These are phyloP conservation scores for Nomada lathburiana DNA, from an alignment of 2,888 invertebrate species.

Conservation along the genomic window DNA sequence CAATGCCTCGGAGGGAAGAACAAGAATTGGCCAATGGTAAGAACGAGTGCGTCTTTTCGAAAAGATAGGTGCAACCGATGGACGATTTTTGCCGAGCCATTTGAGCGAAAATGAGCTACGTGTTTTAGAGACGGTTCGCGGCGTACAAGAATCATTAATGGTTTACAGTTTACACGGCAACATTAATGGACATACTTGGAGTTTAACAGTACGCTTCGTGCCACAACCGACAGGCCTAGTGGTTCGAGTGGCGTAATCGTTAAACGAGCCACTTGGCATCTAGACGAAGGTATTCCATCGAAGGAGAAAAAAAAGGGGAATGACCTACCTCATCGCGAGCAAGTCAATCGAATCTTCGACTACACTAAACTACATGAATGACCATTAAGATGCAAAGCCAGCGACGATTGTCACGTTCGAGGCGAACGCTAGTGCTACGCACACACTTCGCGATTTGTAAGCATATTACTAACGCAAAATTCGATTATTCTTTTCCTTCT, in stretches of 20 bases:
- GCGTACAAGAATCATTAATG: conserved; percentile 15
- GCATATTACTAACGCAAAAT: neutral
- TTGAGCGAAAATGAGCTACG: neutral
- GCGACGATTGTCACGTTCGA: conserved; percentile 1
- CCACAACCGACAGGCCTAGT: conserved; percentile 53
- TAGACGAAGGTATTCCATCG: conserved; percentile 62
- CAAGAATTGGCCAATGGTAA: neutral
- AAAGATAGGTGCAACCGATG: neutral
- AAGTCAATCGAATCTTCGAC: conserved; percentile 26
- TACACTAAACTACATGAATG: conserved; percentile 11
- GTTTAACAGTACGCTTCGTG: conserved; percentile 61
- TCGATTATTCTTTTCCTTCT: neutral
- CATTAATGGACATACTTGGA: conserved; percentile 55
- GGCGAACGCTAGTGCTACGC: too few species aligned
- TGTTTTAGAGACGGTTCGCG: neutral
- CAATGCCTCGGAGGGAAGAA: neutral
- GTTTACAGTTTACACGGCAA: conserved; percentile 23
- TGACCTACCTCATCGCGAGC: conserved; percentile 60
- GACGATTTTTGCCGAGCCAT: neutral
- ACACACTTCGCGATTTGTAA: too few species aligned
- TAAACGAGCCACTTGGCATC: conserved; percentile 63
- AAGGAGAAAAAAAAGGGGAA: conserved; percentile 62
- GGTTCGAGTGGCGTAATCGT: conserved; percentile 67
- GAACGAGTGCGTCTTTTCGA: neutral
- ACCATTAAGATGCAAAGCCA: neutral